These are phyloP conservation scores for Oenanthe oenanthe DNA, from an alignment of 2,113 vertebrate genomes.

Conservation along the genomic window DNA sequence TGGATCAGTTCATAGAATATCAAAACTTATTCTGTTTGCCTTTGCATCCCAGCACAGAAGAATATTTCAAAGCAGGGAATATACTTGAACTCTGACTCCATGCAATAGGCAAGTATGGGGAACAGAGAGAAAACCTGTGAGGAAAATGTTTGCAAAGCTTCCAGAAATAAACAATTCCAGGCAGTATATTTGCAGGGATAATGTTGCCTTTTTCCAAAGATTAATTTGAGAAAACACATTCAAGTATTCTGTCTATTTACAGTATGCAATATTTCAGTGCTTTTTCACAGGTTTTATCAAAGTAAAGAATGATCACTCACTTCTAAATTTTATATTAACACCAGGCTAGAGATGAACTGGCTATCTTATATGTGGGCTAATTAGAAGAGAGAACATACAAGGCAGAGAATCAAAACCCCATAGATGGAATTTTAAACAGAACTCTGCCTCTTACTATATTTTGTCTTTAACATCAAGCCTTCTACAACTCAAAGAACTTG, in stretches of 20 bases:
- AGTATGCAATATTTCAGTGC: neutral
- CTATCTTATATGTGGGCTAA: neutral
- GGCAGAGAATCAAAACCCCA: neutral
- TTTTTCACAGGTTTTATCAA: neutral
- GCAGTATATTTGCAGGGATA: neutral
- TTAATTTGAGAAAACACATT: neutral
- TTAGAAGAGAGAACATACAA: neutral
- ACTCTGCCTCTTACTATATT: neutral
- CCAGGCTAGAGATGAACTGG: neutral
- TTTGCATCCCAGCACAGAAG: neutral
- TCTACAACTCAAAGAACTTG: neutral
- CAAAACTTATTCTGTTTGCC: neutral
- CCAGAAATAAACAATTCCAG: neutral
- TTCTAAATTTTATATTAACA: neutral
- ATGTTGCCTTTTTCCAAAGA: neutral
- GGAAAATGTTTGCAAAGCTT: neutral
- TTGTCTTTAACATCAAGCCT: neutral
- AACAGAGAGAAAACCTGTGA: neutral
- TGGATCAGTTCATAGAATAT: neutral
- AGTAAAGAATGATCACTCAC: neutral
- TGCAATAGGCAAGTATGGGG: accelerated
- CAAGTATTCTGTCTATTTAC: neutral
- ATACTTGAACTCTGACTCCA: neutral
- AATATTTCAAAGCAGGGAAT: neutral
- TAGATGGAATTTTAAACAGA: neutral